Percentiles rank a stretch among this genome's conserved stretches.
phyloP scores from a whole-genome alignment of 2,797 vertebrate species.

The Ispidina lecontei region DNA sequence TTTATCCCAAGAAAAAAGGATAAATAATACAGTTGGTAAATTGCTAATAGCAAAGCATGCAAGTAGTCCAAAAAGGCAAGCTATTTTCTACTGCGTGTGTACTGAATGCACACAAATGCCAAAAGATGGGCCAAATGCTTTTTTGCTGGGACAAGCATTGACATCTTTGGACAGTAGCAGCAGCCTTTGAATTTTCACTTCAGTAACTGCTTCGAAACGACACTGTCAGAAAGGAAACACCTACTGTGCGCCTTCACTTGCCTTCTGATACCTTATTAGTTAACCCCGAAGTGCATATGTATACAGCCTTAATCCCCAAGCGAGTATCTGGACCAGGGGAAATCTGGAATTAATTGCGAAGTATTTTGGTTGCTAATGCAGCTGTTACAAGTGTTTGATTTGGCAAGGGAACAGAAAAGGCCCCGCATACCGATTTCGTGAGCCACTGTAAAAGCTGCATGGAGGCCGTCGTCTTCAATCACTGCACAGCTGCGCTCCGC shows the following conservation, averaged over 20 bases:
- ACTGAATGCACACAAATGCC: not conserved
- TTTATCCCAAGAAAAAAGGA: not conserved
- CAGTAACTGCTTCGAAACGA: conserved; percentile 52
- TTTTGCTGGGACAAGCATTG: not conserved
- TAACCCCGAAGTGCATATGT: conserved; percentile 74
- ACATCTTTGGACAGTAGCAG: conserved; percentile 60
- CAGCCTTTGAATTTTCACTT: conserved; percentile 60
- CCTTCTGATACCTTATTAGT: conserved; percentile 73
- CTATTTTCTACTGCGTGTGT: not conserved
- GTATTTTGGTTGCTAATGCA: conserved; percentile 81
- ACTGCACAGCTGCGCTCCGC: conserved; percentile 98
- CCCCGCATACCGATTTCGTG: conserved; percentile 94
- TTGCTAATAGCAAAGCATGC: not conserved
- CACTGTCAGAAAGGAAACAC: conserved; percentile 71
- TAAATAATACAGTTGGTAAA: too few species aligned
- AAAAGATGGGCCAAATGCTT: not conserved
- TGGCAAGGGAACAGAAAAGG: conserved; percentile 82
- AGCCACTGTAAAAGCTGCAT: conserved; percentile 96
- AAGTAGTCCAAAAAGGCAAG: not conserved
- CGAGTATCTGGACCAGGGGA: conserved; percentile 69
- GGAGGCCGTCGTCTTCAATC: conserved; percentile 98
- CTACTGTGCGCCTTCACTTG: conserved; percentile 62
- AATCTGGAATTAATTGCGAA: conserved; percentile 84
- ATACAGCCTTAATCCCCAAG: conserved; percentile 76
- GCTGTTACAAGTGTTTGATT: conserved; percentile 85